Percentiles rank a stretch among this genome's conserved stretches.
These are phyloP conservation scores for Leptinotarsa peninsularis DNA, from an alignment of 2,888 invertebrate species.

Conservation along the genomic window DNA sequence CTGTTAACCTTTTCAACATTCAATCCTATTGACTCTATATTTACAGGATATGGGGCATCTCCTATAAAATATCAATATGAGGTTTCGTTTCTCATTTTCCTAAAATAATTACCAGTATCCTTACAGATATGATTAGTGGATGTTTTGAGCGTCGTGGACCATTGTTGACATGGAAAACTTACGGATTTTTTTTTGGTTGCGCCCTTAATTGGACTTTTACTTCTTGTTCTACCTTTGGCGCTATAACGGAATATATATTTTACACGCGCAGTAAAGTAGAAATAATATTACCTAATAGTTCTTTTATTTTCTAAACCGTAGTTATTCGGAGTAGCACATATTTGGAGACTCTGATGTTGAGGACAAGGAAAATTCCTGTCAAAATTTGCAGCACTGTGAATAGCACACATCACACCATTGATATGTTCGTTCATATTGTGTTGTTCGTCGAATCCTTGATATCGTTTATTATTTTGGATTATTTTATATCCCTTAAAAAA, in stretches of 20 bases:
- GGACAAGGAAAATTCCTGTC: conserved; percentile 12
- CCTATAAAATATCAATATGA: background rate
- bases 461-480: background rate
- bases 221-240: background rate
- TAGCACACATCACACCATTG: conserved; percentile 6
- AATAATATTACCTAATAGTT: conserved; percentile 4
- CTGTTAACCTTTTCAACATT: conserved; percentile 15
- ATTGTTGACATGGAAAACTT: conserved; percentile 20
- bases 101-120: conserved; percentile 14
- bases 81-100: background rate
- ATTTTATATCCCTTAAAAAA: conserved; percentile 17
- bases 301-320: background rate
- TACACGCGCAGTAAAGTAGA: background rate
- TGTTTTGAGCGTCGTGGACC: conserved; percentile 15
- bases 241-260: conserved; percentile 6
- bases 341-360: conserved; percentile 17
- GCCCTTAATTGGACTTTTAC: conserved; percentile 9
- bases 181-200: conserved; percentile 15
- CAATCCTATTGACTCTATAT: background rate
- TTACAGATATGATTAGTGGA: conserved; percentile 12
- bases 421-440: conserved; percentile 7
- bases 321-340: conserved; percentile 14
- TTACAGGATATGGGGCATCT: background rate
- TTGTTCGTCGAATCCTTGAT: conserved; percentile 1
- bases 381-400: conserved; percentile 12